A percentile compares a stretch with the other conserved stretches of the same genome.
Evolutionary conservation across 2,113 vertebrate species (phyloP).

Genomic region (Colaptes auratus): DNA sequence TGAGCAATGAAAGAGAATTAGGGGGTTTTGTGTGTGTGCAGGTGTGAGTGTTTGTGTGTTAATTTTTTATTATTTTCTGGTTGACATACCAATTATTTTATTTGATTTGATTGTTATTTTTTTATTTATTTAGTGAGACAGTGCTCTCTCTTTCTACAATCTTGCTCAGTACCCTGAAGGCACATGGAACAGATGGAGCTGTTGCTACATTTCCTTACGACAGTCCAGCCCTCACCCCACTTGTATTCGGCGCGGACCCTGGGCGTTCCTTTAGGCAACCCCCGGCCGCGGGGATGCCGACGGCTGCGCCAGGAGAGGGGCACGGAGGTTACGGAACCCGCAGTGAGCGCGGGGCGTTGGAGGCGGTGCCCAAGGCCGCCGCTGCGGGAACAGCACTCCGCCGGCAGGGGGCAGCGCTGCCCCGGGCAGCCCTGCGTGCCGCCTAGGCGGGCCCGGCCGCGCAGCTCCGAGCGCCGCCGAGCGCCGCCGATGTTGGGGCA

Average conservation of each 20-base stretch:
- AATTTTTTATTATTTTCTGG: neutral
- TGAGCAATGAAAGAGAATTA: neutral
- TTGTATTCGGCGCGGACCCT: no score
- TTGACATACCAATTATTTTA: neutral
- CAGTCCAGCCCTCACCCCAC: neutral
- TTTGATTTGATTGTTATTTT: neutral
- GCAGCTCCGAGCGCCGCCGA: neutral
- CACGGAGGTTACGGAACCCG: accelerated
- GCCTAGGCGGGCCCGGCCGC: neutral
- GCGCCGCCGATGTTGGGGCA: neutral
- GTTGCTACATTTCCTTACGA: accelerated
- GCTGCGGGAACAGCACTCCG: neutral
- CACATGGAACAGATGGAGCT: accelerated
- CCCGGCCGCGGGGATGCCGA: neutral
- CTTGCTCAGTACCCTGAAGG: accelerated
- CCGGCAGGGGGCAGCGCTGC: constrained; percentile 17
- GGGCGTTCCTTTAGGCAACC: accelerated
- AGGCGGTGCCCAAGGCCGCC: neutral
- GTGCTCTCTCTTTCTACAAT: accelerated
- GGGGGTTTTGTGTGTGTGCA: accelerated
- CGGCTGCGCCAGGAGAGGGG: neutral
- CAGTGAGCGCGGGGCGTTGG: no score
- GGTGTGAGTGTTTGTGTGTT: no score
- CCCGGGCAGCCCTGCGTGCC: neutral
- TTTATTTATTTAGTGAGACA: no score